These are phyloP conservation scores for Nebria salina DNA, from an alignment of 2,888 invertebrate genomes.

Conservation along the genomic window DNA sequence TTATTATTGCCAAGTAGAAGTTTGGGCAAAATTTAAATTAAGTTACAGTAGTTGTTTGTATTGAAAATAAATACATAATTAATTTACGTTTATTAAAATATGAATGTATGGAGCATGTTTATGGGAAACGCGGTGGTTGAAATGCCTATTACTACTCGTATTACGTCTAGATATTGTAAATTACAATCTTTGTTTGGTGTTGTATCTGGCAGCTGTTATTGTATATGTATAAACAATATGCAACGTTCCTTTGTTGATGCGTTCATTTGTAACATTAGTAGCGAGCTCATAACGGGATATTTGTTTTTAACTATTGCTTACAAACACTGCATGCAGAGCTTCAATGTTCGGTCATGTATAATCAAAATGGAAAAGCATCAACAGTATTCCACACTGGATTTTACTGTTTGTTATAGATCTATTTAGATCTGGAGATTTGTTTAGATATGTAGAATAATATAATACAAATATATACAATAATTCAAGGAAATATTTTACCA, in stretches of 20 bases:
- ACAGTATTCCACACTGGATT: too few relatives aligned
- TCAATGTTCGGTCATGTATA: too few relatives aligned
- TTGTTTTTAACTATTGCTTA: not conserved
- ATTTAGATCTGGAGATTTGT: too few relatives aligned
- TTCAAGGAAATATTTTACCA: too few relatives aligned
- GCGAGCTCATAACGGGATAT: not conserved
- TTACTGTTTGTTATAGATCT: too few relatives aligned
- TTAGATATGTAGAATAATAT: too few relatives aligned
- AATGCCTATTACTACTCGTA: too few relatives aligned
- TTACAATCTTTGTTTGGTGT: not conserved
- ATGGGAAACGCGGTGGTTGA: not conserved
- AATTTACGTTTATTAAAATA: not conserved
- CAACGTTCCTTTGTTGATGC: not conserved
- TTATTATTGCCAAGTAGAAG: not conserved
- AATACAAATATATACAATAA: too few relatives aligned
- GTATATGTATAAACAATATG: not conserved
- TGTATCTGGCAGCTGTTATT: not conserved
- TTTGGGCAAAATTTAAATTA: not conserved
- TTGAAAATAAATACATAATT: not conserved
- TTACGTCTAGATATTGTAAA: not conserved
- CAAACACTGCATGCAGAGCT: too few relatives aligned
- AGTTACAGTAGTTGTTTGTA: not conserved
- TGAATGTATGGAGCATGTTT: not conserved
- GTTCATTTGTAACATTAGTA: not conserved
- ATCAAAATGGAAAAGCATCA: too few relatives aligned